These are phyloP conservation scores for Polyergus mexicanus DNA, from an alignment of 1,140 invertebrate genomes.

Conservation along the genomic window DNA sequence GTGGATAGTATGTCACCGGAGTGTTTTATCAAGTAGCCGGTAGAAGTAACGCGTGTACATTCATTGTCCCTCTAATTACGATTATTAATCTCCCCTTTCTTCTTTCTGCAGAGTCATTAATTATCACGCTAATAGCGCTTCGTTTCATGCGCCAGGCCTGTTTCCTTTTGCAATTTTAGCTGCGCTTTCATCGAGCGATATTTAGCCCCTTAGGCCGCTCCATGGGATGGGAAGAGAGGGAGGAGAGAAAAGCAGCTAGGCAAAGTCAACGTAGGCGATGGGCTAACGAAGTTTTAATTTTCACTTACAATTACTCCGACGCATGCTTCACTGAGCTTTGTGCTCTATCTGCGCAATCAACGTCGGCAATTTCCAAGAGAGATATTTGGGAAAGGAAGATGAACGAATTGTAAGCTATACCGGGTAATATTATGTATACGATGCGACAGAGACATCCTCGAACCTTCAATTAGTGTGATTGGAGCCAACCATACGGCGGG, in stretches of 20 bases:
- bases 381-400: neutral
- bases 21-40: slow-evolving; percentile 38
- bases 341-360: slow-evolving; percentile 56
- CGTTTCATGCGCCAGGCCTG: slow-evolving; percentile 37
- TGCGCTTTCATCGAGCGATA: slow-evolving; percentile 58
- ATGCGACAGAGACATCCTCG: neutral
- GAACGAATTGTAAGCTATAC: neutral
- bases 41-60: slow-evolving; percentile 61
- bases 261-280: slow-evolving; percentile 53
- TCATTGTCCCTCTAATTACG: slow-evolving; percentile 58
- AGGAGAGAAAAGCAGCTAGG: neutral
- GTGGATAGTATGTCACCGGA: slow-evolving; percentile 25
- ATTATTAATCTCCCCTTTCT: slow-evolving; percentile 51
- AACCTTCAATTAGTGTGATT: slow-evolving; percentile 52
- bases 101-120: slow-evolving; percentile 56
- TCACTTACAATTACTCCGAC: slow-evolving; percentile 61
- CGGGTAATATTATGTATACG: slow-evolving; percentile 11
- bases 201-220: slow-evolving; percentile 14
- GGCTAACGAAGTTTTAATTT: slow-evolving; percentile 63
- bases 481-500: slow-evolving; percentile 2
- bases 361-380: slow-evolving; percentile 39
- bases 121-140: slow-evolving; percentile 52
- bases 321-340: slow-evolving; percentile 57
- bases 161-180: slow-evolving; percentile 62
- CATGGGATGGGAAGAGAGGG: neutral